These are phyloP conservation scores for Darevskia nairensis DNA, from an alignment of 2,797 vertebrate genomes.

Conservation along the genomic window DNA sequence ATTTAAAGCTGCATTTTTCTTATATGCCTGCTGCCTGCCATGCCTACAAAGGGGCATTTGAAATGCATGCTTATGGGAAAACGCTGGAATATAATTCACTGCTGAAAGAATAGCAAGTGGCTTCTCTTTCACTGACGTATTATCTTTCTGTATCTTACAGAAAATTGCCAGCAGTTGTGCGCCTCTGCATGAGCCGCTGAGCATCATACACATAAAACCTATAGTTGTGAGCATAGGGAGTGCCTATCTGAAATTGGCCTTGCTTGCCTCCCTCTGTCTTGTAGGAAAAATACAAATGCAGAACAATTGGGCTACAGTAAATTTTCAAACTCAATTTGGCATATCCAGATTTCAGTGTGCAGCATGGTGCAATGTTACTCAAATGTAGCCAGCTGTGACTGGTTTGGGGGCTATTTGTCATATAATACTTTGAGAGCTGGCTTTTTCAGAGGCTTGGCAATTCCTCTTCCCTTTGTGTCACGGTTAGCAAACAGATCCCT, in stretches of 20 bases:
- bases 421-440: not conserved
- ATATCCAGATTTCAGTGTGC: not conserved
- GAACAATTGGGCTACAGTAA: not conserved
- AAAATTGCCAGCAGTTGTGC: not conserved
- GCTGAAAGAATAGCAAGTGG: constrained; percentile 4
- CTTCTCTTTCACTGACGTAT: not conserved
- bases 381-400: not conserved
- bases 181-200: not conserved
- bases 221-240: not conserved
- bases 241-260: not conserved
- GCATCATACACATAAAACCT: not conserved
- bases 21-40: not conserved
- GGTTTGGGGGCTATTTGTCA: not conserved
- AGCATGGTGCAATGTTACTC: not conserved
- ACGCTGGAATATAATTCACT: not conserved
- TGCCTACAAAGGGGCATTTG: not conserved
- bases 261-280: not conserved
- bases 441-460: not conserved
- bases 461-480: constrained; percentile 1
- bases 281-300: not conserved
- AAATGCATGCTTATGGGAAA: constrained; percentile 5
- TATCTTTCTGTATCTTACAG: not conserved
- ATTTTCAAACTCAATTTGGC: constrained; percentile 4
- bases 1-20: not conserved
- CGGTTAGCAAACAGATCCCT: not conserved